phyloP scores from a whole-genome alignment of 2,888 invertebrate species.

The Drosophila atripex region DNA sequence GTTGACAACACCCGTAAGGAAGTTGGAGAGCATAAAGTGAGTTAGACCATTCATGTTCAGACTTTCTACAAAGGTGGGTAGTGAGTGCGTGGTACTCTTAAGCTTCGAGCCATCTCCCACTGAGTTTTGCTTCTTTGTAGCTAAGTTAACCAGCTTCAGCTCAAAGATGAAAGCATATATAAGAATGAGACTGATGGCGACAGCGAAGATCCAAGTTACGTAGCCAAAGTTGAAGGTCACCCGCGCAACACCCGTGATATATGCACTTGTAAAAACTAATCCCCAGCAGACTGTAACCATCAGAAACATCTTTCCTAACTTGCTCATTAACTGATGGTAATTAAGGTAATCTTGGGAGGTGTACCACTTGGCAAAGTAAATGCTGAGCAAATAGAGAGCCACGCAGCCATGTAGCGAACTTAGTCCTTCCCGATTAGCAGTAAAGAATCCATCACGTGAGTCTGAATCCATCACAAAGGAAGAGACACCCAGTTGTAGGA shows the following conservation, averaged over 20 bases:
- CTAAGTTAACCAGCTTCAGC: constrained; percentile 45
- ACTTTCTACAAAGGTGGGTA: constrained; percentile 86
- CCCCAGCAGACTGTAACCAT: constrained; percentile 83
- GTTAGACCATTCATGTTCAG: constrained; percentile 92
- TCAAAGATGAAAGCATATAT: constrained; percentile 86
- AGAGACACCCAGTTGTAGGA: constrained; percentile 87
- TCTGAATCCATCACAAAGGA: constrained; percentile 88
- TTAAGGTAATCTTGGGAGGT: constrained; percentile 70
- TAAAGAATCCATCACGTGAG: constrained; percentile 86
- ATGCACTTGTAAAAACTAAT: constrained; percentile 84
- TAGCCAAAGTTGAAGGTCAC: constrained; percentile 93
- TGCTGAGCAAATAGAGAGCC: constrained; percentile 91
- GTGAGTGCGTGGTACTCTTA: neutral
- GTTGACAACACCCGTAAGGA: constrained; percentile 93
- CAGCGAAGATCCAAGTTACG: constrained; percentile 89
- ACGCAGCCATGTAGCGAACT: constrained; percentile 93
- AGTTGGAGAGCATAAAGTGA: constrained; percentile 93
- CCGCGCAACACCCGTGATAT: constrained; percentile 88
- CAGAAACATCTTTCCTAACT: constrained; percentile 63
- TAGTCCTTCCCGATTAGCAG: constrained; percentile 96
- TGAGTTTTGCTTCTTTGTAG: neutral
- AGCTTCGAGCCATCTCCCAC: neutral
- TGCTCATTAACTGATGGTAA: constrained; percentile 61
- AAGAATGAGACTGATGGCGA: constrained; percentile 87
- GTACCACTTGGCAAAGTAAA: constrained; percentile 86